These are phyloP conservation scores for Mimachlamys varia DNA, from an alignment of 2,888 invertebrate genomes.

Conservation along the genomic window DNA sequence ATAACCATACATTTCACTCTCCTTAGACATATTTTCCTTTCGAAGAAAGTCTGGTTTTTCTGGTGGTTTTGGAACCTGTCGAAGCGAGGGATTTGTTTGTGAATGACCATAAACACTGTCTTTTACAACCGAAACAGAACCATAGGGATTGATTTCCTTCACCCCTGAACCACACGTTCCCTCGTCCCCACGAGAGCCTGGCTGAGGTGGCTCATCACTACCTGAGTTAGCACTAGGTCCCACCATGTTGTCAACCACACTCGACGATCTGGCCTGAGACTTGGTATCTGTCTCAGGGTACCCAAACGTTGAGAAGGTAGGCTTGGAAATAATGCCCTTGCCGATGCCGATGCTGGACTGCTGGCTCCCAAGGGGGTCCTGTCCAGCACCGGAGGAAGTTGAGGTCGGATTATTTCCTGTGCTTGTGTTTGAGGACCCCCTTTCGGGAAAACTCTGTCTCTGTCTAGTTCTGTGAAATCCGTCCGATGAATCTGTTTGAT, in stretches of 20 bases:
- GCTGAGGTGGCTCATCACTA: constrained; percentile 48
- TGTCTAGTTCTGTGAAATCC: constrained; percentile 12
- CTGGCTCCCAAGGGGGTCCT: constrained; percentile 57
- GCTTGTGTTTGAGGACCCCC: constrained; percentile 66
- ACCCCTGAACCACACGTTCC: neutral
- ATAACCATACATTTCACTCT: neutral
- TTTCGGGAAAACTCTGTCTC: constrained; percentile 66
- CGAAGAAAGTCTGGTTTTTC: neutral
- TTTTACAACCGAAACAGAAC: neutral
- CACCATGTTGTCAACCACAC: constrained; percentile 36
- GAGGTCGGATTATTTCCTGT: constrained; percentile 52
- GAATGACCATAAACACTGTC: neutral
- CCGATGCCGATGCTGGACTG: constrained; percentile 53
- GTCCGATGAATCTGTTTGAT: neutral
- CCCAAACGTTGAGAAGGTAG: constrained; percentile 67
- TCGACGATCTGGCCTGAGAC: neutral
- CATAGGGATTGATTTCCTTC: neutral
- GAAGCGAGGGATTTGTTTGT: constrained; percentile 7
- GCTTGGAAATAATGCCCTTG: constrained; percentile 48
- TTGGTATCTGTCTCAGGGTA: constrained; percentile 53
- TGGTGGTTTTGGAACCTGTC: constrained; percentile 28
- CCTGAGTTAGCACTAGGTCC: constrained; percentile 42
- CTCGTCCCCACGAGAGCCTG: neutral
- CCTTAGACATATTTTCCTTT: neutral
- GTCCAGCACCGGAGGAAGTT: constrained; percentile 54